Evolutionary conservation across 2,888 invertebrate species (phyloP), one percentile per base, ranked within the genome.

Genomic region (Blastobasis adustella): DNA sequence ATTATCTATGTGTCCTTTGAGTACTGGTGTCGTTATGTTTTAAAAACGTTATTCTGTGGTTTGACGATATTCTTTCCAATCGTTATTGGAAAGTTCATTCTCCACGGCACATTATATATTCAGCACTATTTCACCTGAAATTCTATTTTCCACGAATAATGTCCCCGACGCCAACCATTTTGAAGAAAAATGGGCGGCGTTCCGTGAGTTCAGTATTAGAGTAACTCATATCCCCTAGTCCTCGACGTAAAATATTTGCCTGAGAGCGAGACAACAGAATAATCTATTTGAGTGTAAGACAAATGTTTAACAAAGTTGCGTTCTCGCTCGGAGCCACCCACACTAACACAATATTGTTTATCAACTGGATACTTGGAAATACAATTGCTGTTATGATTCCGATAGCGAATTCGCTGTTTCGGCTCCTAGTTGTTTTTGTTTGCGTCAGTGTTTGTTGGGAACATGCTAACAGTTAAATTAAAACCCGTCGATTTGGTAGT

Each of bases 241-340:
- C 40, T 41, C 36, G 23, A 41, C 47, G 9, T 41, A 47, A 40
- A 53, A 53, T 53, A 55, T 54, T 51, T 51, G 53, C 48, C n/a
- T 51, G 46, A 54, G 46, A 45, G 41, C 49, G 53, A 53, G 55
- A 53, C 55, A 55, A 52, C 44, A 44, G 50, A 55, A 74, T 76
- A 76, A 79, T 76, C 76, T 73, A 65, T 56, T 55, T 59, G 61
- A 76, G 73, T 68, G 71, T 69, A 71, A 74, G 76, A 78, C 74
- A 78, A 79, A 80, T 79, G 79, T 73, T 75, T 66, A 72, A 76
- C 73, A 76, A 77, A 79, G 71, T 73, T 68, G 61, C 66, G 71
- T 69, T 69, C 63, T 66, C 61, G 67, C 67, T 69, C 67, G 67
- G 61, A 57, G 54, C 60, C 69, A 67, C 76, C 79, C 64, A 76